Evolutionary conservation across 2,113 vertebrate genomes (phyloP), one percentile per base, ranked within the genome.

Genomic region (Fulmarus glacialis): DNA sequence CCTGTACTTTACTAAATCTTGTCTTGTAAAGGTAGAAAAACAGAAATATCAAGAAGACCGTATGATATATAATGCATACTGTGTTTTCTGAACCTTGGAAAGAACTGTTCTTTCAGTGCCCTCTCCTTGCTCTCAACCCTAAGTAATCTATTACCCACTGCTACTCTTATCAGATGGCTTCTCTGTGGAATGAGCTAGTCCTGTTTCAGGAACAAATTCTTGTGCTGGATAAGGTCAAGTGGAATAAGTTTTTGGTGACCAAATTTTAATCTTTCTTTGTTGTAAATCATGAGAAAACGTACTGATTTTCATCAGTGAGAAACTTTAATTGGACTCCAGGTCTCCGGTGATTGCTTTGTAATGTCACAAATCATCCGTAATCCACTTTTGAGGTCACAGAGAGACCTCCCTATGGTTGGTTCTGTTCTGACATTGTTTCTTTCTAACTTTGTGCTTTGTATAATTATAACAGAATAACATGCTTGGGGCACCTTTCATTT

Each of bases 401-500:
- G 64, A 68, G 68, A 63, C 32, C 55, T 82, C 22, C 1, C 1
- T 38, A 6, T 50, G 15, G 86, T 73, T 64, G 20, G 12, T 81
- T 78, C 58, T 68, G 19, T 82, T 78, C 80, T 90, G 77, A 70
- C n/a, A 60, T 19, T 38, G 15, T 87, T 90, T 94, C 60, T 83
- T 79, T 97, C 79, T 82, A 73, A 82, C 58, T 90, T 77, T 80
- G 59, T 80, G 47, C 63, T 95, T 97, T 96, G 64, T 84, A 22
- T 92, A 87, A 93, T 96, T 93, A 88, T 63, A 83, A 50, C 9
- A 52, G 64, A 90, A 63, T 83, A 94, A 93, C 64, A 71, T 53
- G 45, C 81, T 96, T 93, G 75, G 59, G 52, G 26, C 13, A 86
- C 63, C 82, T 97, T 97, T 96, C 82, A 47, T 93, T 97, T 95